phyloP scores from a whole-genome alignment of 2,113 vertebrate genomes.

The Notechis scutatus region DNA sequence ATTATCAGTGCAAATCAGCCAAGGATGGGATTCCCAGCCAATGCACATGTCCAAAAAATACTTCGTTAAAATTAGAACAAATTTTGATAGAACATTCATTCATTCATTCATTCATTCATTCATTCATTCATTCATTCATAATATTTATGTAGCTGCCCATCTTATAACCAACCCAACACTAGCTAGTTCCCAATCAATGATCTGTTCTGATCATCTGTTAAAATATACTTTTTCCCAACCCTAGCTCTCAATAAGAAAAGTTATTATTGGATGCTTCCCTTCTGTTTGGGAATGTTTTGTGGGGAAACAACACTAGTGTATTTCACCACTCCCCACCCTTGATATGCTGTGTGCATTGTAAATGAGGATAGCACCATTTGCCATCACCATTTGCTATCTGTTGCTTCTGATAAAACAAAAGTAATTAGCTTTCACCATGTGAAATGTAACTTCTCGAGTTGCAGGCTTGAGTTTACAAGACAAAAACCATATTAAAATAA shows the following conservation, averaged over 20 bases:
- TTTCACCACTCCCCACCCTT: not conserved
- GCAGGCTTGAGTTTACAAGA: not conserved
- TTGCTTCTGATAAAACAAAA: not conserved
- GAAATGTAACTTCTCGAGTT: not conserved
- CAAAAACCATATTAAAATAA: not conserved
- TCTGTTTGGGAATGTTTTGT: not conserved
- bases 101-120: not conserved
- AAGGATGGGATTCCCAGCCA: not conserved
- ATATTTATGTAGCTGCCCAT: not conserved
- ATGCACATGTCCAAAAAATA: not conserved
- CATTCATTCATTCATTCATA: not conserved
- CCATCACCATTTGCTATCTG: not conserved
- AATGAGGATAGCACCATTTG: not conserved
- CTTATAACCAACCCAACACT: not conserved
- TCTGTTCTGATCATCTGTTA: not conserved
- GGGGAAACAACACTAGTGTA: not conserved
- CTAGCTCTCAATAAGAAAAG: not conserved
- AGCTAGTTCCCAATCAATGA: not conserved
- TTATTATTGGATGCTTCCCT: not conserved
- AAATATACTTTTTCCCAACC: not conserved
- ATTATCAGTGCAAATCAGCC: not conserved
- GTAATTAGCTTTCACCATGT: not conserved
- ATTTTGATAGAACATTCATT: not conserved
- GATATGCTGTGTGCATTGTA: not conserved
- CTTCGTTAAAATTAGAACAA: not conserved